These are phyloP conservation scores for Dicyrtoma fusca DNA, from an alignment of 2,888 invertebrate genomes.

Conservation along the genomic window DNA sequence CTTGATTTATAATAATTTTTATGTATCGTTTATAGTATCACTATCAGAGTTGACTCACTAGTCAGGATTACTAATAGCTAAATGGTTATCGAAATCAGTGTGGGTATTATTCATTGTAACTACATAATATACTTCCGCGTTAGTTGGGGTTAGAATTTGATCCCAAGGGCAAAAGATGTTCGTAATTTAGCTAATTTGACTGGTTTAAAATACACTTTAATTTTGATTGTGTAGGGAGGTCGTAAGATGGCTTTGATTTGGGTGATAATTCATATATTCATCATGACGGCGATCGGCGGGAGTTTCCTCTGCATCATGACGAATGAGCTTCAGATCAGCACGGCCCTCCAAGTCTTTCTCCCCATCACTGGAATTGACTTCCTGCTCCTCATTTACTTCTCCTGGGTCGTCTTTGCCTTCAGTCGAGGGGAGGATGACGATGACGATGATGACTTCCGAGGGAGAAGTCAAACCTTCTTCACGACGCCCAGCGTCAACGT, in stretches of 20 bases:
- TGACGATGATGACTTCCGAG: constrained; percentile 24
- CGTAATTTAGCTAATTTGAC: too few relatives aligned
- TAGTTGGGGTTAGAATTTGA: too few relatives aligned
- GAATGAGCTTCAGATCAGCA: constrained; percentile 54
- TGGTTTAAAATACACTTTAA: too few relatives aligned
- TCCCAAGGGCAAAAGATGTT: too few relatives aligned
- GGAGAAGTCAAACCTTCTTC: constrained; percentile 17
- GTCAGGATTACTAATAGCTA: too few relatives aligned
- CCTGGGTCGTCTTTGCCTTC: constrained; percentile 55
- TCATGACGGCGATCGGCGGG: constrained; percentile 55
- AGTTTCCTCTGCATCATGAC: constrained; percentile 55
- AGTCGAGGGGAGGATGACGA: constrained; percentile 36
- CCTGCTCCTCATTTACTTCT: constrained; percentile 54
- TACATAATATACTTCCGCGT: too few relatives aligned
- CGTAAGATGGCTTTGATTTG: constrained; percentile 53
- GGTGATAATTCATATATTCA: constrained; percentile 54
- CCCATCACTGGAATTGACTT: constrained; percentile 53
- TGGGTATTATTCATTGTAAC: too few relatives aligned
- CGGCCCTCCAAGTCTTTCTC: constrained; percentile 50
- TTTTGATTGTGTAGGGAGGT: constrained; percentile 47
- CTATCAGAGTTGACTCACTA: too few relatives aligned
- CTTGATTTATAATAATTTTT: too few relatives aligned
- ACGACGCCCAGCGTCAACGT: constrained; percentile 22
- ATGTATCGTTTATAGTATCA: too few relatives aligned
- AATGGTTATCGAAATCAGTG: too few relatives aligned